Evolutionary conservation across 2,888 invertebrate species (phyloP), one percentile per base, ranked within the genome.

Genomic region (Apamea sordens): DNA sequence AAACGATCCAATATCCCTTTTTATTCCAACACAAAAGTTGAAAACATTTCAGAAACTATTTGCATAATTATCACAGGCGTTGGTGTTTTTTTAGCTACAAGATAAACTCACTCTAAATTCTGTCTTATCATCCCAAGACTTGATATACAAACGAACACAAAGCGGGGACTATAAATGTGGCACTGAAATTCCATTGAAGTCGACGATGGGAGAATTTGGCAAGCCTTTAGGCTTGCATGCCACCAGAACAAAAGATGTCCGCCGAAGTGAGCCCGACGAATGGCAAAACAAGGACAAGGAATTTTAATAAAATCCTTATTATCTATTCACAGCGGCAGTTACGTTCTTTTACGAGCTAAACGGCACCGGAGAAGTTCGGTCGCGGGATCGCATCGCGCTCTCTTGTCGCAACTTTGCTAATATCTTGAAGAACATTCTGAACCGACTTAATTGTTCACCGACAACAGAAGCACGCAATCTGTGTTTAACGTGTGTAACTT

Each of bases 301-400:
- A 96, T 96, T 96, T 96, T 96, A 96, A 96, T 96, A 96, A 95
- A 96, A 96, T 94, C 94, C 95, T 95, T 95, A 96, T 96, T 96
- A 96, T 94, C 95, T 95, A 96, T 96, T 96, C 95, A 95, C 92
- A 93, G 93, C 93, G 93, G 93, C 94, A 94, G 94, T 96, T 94
- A 94, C 93, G 94, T 93, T 93, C 95, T 95, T 96, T 95, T 95
- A 96, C 94, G 95, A 95, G 94, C 92, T 90, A 92, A 93, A 93
- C 90, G 93, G 92, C 90, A 91, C 92, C 91, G 92, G 88, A 89
- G 89, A 94, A 95, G 92, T 94, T 94, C 80, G 90, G 92, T 93
- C 91, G 92, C 89, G 90, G 91, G 90, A 92, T 93, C 93, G 89
- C 90, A 92, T 92, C 92, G 88, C 88, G 88, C 89, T 86, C 89